Evolutionary conservation across 2,797 vertebrate species (phyloP).

Genomic region (Pteropus rufus): DNA sequence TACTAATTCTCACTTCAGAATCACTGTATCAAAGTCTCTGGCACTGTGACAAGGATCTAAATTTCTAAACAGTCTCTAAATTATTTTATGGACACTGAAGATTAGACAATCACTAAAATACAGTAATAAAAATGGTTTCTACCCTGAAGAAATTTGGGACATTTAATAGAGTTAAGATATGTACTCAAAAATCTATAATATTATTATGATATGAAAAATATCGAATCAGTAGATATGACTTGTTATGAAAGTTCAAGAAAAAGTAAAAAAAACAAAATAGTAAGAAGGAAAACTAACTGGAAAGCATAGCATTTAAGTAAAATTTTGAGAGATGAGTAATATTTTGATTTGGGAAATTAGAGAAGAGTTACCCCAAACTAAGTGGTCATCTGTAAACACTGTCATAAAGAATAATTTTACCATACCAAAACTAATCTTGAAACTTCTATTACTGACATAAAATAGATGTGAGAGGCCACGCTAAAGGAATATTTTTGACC

Average conservation of each 20-base stretch:
- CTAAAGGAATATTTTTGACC: background rate
- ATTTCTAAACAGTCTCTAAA: background rate
- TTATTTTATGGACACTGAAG: slow-evolving; percentile 1
- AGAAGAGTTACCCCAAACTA: background rate
- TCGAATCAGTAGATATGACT: background rate
- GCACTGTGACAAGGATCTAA: background rate
- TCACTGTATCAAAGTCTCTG: background rate
- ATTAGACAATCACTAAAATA: background rate
- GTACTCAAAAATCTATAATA: background rate
- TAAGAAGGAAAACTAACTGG: background rate
- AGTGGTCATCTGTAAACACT: background rate
- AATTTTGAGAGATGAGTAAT: background rate
- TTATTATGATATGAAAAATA: background rate
- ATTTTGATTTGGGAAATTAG: slow-evolving; percentile 3
- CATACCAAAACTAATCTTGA: background rate
- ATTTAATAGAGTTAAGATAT: background rate
- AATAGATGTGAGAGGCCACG: background rate
- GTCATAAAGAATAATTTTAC: slow-evolving; percentile 2
- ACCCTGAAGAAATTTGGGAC: background rate
- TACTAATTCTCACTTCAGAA: background rate
- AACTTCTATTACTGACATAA: background rate
- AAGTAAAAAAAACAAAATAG: background rate
- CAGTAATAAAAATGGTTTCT: background rate
- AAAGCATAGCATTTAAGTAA: background rate
- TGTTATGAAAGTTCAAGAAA: background rate